These are phyloP conservation scores for Calliopsis andreniformis DNA, from an alignment of 1,140 invertebrate species.

Conservation along the genomic window DNA sequence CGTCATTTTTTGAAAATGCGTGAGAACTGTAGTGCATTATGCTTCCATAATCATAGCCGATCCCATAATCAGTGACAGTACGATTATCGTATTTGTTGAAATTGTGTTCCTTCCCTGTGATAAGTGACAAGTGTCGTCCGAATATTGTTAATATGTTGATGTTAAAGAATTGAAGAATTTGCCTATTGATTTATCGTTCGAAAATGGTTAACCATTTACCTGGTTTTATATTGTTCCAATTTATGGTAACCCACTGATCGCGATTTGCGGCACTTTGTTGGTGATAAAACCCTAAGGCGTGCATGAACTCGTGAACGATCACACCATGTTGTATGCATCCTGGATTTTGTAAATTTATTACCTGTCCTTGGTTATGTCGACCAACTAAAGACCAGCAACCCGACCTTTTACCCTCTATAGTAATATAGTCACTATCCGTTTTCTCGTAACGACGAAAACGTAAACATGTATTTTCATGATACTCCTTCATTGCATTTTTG, in stretches of 20 bases:
- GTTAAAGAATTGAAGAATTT: too few species aligned
- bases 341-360: constrained; percentile 82
- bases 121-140: too few species aligned
- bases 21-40: constrained; percentile 88
- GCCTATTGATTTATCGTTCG: not conserved
- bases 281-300: constrained; percentile 86
- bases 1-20: constrained; percentile 86
- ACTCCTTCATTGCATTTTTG: constrained; percentile 81
- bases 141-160: too few species aligned
- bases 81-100: constrained; percentile 86
- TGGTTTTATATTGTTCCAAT: constrained; percentile 84
- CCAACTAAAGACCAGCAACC: constrained; percentile 84
- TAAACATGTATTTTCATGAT: constrained; percentile 84
- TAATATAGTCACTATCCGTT: constrained; percentile 82
- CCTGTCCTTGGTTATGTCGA: constrained; percentile 82
- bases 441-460: constrained; percentile 83
- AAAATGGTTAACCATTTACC: constrained; percentile 65
- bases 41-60: constrained; percentile 86
- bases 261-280: constrained; percentile 86
- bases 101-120: constrained; percentile 84
- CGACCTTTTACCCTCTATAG: constrained; percentile 71
- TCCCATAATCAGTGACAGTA: constrained; percentile 84
- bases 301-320: constrained; percentile 85
- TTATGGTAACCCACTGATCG: constrained; percentile 84
- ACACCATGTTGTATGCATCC: constrained; percentile 83